phyloP scores from a whole-genome alignment of 2,888 invertebrate species.

The Drosophila peninsularis region DNA sequence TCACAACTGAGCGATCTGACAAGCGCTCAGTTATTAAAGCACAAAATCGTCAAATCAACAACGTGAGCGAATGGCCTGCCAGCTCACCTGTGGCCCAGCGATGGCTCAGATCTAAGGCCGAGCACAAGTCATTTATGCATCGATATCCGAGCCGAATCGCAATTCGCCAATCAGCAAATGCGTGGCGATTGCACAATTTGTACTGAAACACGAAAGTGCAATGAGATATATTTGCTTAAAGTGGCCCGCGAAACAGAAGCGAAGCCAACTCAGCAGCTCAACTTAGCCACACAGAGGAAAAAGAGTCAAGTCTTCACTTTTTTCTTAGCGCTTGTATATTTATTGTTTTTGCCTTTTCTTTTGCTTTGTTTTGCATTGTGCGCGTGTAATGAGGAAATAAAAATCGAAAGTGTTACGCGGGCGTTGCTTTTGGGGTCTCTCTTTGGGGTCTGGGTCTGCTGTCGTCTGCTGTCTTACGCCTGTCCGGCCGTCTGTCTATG shows the following conservation, averaged over 20 bases:
- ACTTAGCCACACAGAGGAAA: slow-evolving; percentile 9
- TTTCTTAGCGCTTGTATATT: slow-evolving; percentile 9
- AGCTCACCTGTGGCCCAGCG: slow-evolving; percentile 7
- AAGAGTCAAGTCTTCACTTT: slow-evolving; percentile 51
- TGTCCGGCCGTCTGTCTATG: slow-evolving; percentile 7
- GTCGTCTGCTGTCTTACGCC: background rate
- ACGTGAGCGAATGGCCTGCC: slow-evolving; percentile 43
- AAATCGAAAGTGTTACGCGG: slow-evolving; percentile 76
- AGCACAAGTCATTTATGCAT: background rate
- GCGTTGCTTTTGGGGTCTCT: slow-evolving; percentile 50
- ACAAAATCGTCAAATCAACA: slow-evolving; percentile 61
- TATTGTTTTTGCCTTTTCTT: slow-evolving; percentile 18
- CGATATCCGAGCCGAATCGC: slow-evolving; percentile 9
- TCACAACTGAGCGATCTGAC: slow-evolving; percentile 31
- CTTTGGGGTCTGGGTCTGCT: slow-evolving; percentile 34
- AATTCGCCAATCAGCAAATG: slow-evolving; percentile 43
- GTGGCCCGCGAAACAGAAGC: slow-evolving; percentile 23
- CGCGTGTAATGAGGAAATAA: slow-evolving; percentile 67
- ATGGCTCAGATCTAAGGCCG: slow-evolving; percentile 16
- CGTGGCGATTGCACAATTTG: slow-evolving; percentile 48
- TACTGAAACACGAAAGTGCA: slow-evolving; percentile 34
- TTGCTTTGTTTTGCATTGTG: slow-evolving; percentile 42
- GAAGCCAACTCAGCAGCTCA: slow-evolving; percentile 21
- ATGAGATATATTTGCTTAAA: slow-evolving; percentile 30
- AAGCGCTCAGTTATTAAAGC: slow-evolving; percentile 53